Base-by-base conservation (phyloP, 2,113 vertebrate genomes). In the Oncorhynchus kisutch region DNA sequence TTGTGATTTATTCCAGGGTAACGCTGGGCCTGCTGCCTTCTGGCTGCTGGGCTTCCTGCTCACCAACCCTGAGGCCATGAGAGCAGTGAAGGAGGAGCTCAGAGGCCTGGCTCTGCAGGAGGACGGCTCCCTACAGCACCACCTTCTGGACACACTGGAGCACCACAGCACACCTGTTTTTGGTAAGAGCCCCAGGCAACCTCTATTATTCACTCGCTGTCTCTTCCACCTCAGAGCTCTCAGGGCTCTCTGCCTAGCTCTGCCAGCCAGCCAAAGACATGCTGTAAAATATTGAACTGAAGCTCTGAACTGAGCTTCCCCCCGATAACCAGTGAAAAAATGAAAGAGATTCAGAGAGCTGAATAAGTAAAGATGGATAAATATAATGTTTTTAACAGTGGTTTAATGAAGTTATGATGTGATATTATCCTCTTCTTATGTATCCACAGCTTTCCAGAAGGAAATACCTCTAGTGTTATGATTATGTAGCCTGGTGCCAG, bases 1-100 rank as follows among this genome's bases (percentile, higher is more conserved):
- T 67, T 27, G 12, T 76, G 27, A 34, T 77, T 31, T 57, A 85
- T 80, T 73, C 68, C 68, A 94, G 94, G 90, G 95, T 14, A 96
- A 96, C 62, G 88, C 87, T 67, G 96, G 94, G 7, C 95, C 95
- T 51, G 93, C 86, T 22, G 91, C 92, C 70, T 97, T 97, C 89
- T 96, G 95, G 93, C 87, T 97, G 73, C 92, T 99, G 34, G 88
- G 94, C 0, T 98, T 94, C 88, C 92, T 97, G 73, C 94, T 96
- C 25, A 95, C 94, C 82, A 82, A 94, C 75, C 94, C 95, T 0
- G 87, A 94, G 85, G 96, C 95, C 45, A 71, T 94, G 92, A 85
- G 90, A 48, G 94, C 94, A 0, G 92, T 95, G 78, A 92, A 89
- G 78, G 84, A 84, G 65, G 95, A 98, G 81, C 81, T 94, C 3